Evolutionary conservation across 2,113 vertebrate genomes (phyloP), one percentile per base, ranked within the genome.

Genomic region (Helogale parvula): DNA sequence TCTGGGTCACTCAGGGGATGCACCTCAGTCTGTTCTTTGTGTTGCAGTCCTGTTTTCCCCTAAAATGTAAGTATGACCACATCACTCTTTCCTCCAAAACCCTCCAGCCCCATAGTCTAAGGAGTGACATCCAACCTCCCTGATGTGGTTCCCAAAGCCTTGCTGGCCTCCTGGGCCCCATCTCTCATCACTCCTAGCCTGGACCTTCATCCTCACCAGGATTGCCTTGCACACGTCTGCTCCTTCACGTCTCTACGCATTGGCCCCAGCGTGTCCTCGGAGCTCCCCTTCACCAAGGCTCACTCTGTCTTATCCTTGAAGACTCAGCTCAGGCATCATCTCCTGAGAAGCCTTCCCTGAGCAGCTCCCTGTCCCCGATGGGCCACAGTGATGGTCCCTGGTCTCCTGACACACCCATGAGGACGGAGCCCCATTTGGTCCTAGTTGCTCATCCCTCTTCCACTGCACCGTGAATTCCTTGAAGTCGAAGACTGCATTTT

Each of bases 341-440:
- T 19, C 92, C 54, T 54, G 2, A 79, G 68, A 90, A 66, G 80
- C 13, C 21, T 25, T 69, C 21, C 35, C 16, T 1, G 25, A 17
- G 17, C 9, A 21, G 50, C 31, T 12, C n/a, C 16, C 52, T 66
- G 15, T 71, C 72, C 76, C 1, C 0, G 1, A 19, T 7, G 1
- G 27, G 52, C 12, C n/a, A 21, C 35, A 57, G 1, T 10, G 14
- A 0, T 45, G n/a, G 47, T 45, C 35, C 33, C 50, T 5, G 25
- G 33, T 7, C 38, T 60, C 25, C 27, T 29, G 10, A 0, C 63
- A 45, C 5, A 1, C 17, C 16, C 29, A 1, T 0, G 1, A 72
- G 9, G 2, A 25, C 13, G 45, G 27, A 27, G 52, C 47, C 41
- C 35, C 0, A 1, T 2, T 27, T 29, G 41, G 69, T 90, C 63